Conservation (phyloP, 2,888 invertebrate genomes). For the Leptinotarsa rubiginosa region DNA sequence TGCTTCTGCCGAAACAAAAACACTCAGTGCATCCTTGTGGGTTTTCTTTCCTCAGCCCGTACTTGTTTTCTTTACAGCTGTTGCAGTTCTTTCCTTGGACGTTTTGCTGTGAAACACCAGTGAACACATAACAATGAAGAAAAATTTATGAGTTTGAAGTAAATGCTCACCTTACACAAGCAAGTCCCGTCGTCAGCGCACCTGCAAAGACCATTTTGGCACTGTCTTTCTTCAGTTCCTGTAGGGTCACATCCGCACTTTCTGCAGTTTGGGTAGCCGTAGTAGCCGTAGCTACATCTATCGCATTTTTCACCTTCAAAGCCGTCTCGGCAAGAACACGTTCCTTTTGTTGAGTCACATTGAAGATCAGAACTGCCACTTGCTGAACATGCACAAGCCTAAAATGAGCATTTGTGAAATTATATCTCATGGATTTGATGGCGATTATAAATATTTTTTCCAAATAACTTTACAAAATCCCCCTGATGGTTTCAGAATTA, state of each 20-base stretch:
- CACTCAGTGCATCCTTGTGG: constrained; percentile 93
- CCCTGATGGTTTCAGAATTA: no score
- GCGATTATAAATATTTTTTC: no score
- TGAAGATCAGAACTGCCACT: constrained; percentile 77
- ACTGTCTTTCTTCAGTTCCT: constrained; percentile 71
- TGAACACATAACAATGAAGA: no score
- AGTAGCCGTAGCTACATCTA: constrained; percentile 85
- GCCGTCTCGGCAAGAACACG: constrained; percentile 82
- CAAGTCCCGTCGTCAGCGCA: constrained; percentile 86
- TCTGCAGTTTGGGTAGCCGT: constrained; percentile 88
- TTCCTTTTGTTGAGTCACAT: constrained; percentile 76
- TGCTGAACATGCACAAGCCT: constrained; percentile 80
- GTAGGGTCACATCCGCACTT: constrained; percentile 85
- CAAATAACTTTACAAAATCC: no score
- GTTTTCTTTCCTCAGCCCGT: constrained; percentile 83
- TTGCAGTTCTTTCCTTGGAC: constrained; percentile 88
- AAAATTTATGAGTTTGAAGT: no score
- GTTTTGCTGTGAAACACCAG: constrained; percentile 72
- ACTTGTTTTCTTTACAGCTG: constrained; percentile 85
- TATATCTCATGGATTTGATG: background rate
- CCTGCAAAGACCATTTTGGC: constrained; percentile 72
- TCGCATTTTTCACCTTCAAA: constrained; percentile 84
- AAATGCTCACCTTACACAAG: constrained; percentile 81
- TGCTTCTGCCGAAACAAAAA: constrained; percentile 93
- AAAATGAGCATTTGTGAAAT: constrained; percentile 38